Evolutionary conservation across 2,888 invertebrate genomes (phyloP), one percentile per base, ranked within the genome.

Genomic region (Lepeophtheirus nordmannii): DNA sequence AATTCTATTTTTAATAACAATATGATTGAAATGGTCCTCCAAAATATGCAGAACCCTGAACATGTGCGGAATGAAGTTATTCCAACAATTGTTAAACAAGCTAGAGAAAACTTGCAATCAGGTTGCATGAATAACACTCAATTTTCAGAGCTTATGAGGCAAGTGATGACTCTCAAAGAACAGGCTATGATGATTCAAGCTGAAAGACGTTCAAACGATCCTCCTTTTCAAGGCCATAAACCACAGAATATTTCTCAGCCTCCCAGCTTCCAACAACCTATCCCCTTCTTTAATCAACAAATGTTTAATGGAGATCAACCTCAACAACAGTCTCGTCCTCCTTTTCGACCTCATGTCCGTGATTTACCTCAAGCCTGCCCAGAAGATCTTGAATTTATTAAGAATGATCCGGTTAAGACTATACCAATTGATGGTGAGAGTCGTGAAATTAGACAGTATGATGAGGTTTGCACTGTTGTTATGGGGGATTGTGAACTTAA

Each of bases 401-500:
- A 81, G 70, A 79, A 80, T 65, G 87, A 87, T 72, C 82, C 86
- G 0, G 84, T 85, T 70, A 85, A 85, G 71, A 84, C 85, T 8
- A 87, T 91, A 41, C 84, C 83, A 68, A 89, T 93, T 58, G 90
- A 90, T 73, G 85, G 85, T 0, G 77, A 84, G 20, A 83, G 86
- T 0, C 81, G 88, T 70, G 89, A 89, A 73, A 87, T 90, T 59
- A 78, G 90, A 22, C 89, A 88, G 72, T 91, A 93, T 72, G 89
- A 87, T 22, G 85, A 88, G 68, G 85, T 83, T 1, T 89, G 88
- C 0, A 81, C 92, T 39, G 85, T 89, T 1, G 85, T 93, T 73
- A 82, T 91, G 78, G 85, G 85, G 67, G 86, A 86, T 81, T 86
- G 87, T 71, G 89, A 89, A 74, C 89, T 90, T 0, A 80, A 87